A percentile compares a stretch with the other conserved stretches of the same genome.
phyloP scores from a whole-genome alignment of 2,113 vertebrate species.

The Chaetorhynchus papuensis region DNA sequence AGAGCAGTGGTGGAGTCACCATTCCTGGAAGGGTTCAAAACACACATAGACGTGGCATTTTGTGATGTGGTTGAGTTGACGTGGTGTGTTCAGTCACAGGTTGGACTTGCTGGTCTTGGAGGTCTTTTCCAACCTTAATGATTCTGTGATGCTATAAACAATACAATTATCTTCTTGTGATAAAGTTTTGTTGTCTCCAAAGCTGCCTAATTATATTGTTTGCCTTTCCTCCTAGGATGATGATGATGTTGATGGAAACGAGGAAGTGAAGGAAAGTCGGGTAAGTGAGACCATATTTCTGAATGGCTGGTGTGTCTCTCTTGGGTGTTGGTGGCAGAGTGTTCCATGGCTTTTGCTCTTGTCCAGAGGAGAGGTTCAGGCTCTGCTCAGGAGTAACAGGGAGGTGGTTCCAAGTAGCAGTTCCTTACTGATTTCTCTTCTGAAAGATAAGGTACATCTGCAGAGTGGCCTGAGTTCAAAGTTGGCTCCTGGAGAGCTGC shows the following conservation, averaged over 20 bases:
- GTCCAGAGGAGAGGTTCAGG: not conserved
- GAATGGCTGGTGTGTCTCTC: not conserved
- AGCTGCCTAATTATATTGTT: not conserved
- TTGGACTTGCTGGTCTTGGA: not conserved
- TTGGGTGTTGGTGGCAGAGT: not conserved
- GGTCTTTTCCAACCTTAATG: not conserved
- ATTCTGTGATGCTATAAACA: not conserved
- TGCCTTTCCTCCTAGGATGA: constrained; percentile 62
- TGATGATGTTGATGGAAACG: constrained; percentile 68
- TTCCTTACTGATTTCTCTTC: not conserved
- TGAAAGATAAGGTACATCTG: not conserved
- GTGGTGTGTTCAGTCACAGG: not conserved
- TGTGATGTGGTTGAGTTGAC: not conserved
- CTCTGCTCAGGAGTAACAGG: not conserved
- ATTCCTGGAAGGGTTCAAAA: not conserved
- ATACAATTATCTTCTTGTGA: not conserved
- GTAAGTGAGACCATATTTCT: constrained; percentile 43
- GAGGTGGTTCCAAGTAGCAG: not conserved
- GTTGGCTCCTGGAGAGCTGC: not conserved
- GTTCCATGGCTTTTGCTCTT: not conserved
- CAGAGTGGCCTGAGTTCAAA: not conserved
- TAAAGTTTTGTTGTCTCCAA: not conserved
- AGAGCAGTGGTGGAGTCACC: not conserved
- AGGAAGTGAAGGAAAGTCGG: constrained; percentile 62
- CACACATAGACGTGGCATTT: accelerated